Evolutionary conservation across 2,888 invertebrate genomes (phyloP), one percentile per base, ranked within the genome.

Genomic region (Oegoconia quadripuncta): DNA sequence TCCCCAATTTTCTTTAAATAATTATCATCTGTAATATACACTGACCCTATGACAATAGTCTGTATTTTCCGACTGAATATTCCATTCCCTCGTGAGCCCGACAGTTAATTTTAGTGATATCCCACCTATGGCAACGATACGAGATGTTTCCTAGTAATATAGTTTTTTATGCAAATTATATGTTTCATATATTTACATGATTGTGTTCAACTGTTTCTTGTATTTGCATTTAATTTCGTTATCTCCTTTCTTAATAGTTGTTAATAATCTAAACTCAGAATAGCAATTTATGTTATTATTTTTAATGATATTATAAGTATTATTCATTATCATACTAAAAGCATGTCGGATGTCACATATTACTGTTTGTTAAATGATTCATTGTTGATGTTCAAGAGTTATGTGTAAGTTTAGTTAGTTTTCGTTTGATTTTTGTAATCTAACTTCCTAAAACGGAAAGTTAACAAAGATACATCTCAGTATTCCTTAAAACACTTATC

Each of bases 121-220:
- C 80, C 81, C 81, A 82, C 81, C 81, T 77, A 64, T 54, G 48
- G 46, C 53, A 61, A 64, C 43, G 50, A 58, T 62, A 61, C 60
- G 53, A 58, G 55, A 60, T 56, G 57, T 66, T 68, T 61, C 61
- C 62, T 71, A n/a, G n/a, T n/a, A 65, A 48, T 58, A 31, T 45
- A 39, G 27, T 44, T 42, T 48, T 42, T 46, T 59, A 64, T 60
- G 50, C 55, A 57, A 61, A 50, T 60, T 52, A 56, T 58, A 52
- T 48, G 44, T 47, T 7, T 9, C 3, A n/a, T 15, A 27, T 22
- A 20, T 18, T 45, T 61, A 64, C 62, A 64, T 61, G 60, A 53
- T 60, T 77, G 76, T 79, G 73, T 73, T 75, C 70, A 73, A 57
- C 62, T 54, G 51, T 46, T 55, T 50, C 46, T 53, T 59, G 45